Base-by-base conservation (phyloP, 1,140 invertebrate species). In the Drosophila burlai region DNA sequence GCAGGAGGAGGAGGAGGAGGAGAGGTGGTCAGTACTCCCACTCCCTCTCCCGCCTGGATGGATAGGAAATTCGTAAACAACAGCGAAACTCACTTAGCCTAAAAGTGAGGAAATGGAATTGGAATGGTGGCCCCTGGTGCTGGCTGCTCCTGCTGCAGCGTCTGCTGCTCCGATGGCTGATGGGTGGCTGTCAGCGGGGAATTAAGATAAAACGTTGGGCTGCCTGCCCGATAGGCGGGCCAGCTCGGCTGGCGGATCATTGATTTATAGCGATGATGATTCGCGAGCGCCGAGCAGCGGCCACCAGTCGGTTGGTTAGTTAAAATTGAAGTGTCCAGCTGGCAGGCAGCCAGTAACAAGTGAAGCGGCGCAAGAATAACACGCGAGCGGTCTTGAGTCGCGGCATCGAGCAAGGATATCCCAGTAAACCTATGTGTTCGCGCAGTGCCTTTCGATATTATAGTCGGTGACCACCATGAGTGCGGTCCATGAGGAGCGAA, bases 201-300 rank as follows among this genome's bases (percentile, higher is more conserved):
- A 90, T 90, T 90, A 76, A 91, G 85, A 90, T 90, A 90, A 90
- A 90, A 76, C 72, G 24, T 40, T 59, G 49, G 24, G 64, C 60
- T 81, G 73, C 78, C 76, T 63, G 21, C 59, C 58, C 50, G 84
- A 65, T 63, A 83, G 78, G 74, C 81, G 73, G 50, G 50, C 46
- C 47, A 47, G 36, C 42, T 34, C 52, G 65, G 42, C 58, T 18
- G 65, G 46, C 67, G 85, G 79, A 90, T 90, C 86, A 80, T 80
- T 90, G 81, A 90, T 90, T 90, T 90, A 90, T 85, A 66, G 24
- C 81, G 65, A 85, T 80, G 68, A 90, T 85, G 85, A 90, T 83
- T 81, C 62, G 58, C 54, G 43, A 47, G 52, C 64, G 36, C 63
- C 59, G 54, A 62, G 67, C 63, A 13, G 69, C 38, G 36, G 26